Base-by-base conservation (phyloP, 2,797 vertebrate species). In the Acanthurus lineatus region DNA sequence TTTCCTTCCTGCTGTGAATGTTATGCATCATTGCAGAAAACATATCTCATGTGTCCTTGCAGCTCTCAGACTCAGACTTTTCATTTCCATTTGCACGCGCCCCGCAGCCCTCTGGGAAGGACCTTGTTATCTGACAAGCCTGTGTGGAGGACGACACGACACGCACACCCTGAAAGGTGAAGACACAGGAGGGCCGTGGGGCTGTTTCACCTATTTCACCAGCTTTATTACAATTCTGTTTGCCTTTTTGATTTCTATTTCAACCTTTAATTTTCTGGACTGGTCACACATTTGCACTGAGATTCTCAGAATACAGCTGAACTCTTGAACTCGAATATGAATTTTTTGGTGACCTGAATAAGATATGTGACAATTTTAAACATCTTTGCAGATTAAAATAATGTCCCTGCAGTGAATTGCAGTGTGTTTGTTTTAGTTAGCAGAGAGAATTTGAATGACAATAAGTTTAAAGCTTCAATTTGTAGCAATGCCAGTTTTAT, bases 61-160 rank as follows among this genome's bases (percentile, higher is more conserved):
- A 58, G 72, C 77, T 62, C 61, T 80, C 67, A 1, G 67, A 56
- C 81, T 64, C 66, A 60, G 64, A 76, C 71, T 69, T 79, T 76
- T 79, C 79, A 88, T 86, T 85, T 85, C 72, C 83, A 86, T 81
- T 56, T 86, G 58, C 38, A 15, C 1, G 19, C 12, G 4, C 48
- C 66, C 38, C 9, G 25, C 58, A 22, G 81, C 71, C 87, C 79
- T 80, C 73, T 72, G 81, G 85, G 85, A 82, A 72, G 58, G 74
- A 84, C 71, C 79, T 73, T 68, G 81, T 82, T 82, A 78, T 81
- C 76, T 40, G 83, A 49, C 16, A 20, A 62, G 52, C 49, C n/a
- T 3, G 65, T 5, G 10, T 53, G 69, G 67, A 63, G 77, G 74
- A 66, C 49, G 40, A 40, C 40, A 40, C 40, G 10, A 45, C 60